Conservation (phyloP, 2,888 invertebrate species). For the Philereme vetulata region DNA sequence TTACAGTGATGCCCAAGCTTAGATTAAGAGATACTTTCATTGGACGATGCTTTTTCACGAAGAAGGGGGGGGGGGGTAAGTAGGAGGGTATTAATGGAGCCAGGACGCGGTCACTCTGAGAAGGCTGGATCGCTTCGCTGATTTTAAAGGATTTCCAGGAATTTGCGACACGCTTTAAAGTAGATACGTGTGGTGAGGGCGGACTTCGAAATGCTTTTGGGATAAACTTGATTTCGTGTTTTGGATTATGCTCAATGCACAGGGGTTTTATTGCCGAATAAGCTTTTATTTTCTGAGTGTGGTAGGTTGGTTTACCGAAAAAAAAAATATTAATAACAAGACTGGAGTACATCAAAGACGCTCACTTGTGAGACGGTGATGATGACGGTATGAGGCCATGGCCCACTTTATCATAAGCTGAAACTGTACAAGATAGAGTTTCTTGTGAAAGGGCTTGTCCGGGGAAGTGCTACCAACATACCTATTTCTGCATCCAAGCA, state of each 20-base stretch:
- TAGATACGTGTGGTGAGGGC: constrained; percentile 52
- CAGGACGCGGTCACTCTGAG: constrained; percentile 62
- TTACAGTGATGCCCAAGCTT: constrained; percentile 71
- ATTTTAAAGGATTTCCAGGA: constrained; percentile 69
- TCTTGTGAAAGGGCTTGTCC: no score
- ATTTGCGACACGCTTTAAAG: constrained; percentile 58
- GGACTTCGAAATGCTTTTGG: constrained; percentile 58
- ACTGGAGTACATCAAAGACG: no score
- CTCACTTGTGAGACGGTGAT: no score
- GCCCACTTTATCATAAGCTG: no score
- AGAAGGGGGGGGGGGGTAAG: constrained; percentile 47
- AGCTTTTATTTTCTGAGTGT: constrained; percentile 8
- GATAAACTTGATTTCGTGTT: constrained; percentile 49
- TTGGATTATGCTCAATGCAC: constrained; percentile 34
- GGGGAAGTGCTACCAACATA: no score
- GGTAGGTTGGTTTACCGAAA: not conserved
- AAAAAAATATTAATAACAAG: no score
- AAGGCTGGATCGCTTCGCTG: constrained; percentile 56
- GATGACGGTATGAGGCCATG: no score
- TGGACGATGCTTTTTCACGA: constrained; percentile 42
- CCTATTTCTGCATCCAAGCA: no score
- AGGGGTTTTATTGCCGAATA: constrained; percentile 23
- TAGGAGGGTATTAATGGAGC: constrained; percentile 62
- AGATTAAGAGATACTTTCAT: constrained; percentile 73
- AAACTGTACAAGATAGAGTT: no score